Percentiles rank a stretch among this genome's conserved stretches.
These are phyloP conservation scores for Catocala nupta DNA, from an alignment of 2,888 invertebrate species.

Conservation along the genomic window DNA sequence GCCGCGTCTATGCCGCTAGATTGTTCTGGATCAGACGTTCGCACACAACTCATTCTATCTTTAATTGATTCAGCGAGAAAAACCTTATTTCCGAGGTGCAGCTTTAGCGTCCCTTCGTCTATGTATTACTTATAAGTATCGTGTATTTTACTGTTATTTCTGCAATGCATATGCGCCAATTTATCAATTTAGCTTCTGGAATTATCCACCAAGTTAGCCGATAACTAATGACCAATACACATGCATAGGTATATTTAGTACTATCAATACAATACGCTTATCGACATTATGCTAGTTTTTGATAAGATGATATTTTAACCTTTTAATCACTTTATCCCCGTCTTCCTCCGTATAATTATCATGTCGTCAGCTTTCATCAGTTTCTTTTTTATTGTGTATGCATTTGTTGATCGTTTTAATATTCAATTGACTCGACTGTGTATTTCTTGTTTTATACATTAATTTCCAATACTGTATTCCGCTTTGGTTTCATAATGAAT, in stretches of 20 bases:
- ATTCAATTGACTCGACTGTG: conserved; percentile 45
- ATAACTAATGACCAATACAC: conserved; percentile 23
- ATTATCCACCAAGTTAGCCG: conserved; percentile 25
- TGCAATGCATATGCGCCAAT: background rate
- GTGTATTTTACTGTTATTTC: background rate
- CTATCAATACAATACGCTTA: conserved; percentile 29
- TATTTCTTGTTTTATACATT: conserved; percentile 37
- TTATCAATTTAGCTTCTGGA: conserved; percentile 19
- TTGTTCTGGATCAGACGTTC: conserved; percentile 64
- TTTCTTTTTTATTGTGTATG: conserved; percentile 31
- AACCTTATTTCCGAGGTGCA: conserved; percentile 29
- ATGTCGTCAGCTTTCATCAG: conserved; percentile 14
- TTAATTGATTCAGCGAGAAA: conserved; percentile 39
- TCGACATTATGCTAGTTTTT: conserved; percentile 24
- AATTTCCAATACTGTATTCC: conserved; percentile 60
- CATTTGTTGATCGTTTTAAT: conserved; percentile 39
- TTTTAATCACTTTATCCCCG: conserved; percentile 18
- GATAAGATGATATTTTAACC: conserved; percentile 32
- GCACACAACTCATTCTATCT: conserved; percentile 45
- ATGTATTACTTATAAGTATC: background rate
- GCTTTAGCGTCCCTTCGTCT: background rate
- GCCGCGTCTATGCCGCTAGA: conserved; percentile 72
- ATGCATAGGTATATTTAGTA: conserved; percentile 25
- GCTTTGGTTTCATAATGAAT: conserved; percentile 71
- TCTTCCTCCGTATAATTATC: conserved; percentile 14